Base-by-base conservation (phyloP, 2,888 invertebrate genomes). In the Drosophila neotestacea region DNA sequence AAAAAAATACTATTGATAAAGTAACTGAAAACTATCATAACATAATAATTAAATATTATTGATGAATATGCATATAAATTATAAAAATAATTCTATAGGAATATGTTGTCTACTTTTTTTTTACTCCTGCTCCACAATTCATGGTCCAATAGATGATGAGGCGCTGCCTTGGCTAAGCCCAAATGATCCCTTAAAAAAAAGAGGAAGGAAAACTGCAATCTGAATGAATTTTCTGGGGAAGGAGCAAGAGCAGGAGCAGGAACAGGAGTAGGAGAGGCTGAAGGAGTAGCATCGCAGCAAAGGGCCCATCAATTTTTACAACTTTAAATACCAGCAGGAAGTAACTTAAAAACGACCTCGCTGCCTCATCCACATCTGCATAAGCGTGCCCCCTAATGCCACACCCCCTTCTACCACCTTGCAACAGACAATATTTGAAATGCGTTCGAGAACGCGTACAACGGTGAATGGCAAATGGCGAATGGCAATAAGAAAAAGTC, bases 401-500 rank as follows among this genome's bases (percentile, higher is more conserved):
- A 9, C 7, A 16, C 38, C 32, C 34, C 22, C 27, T 1, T 1
- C n/a, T n/a, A 6, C 2, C 7, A 34, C 27, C 51, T 34, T 64
- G 74, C 70, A 55, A 42, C 66, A 46, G 70, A 63, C 58, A 67
- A 66, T 71, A 79, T 79, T 88, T 77, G 68, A 72, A 83, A 83
- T 80, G 77, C 70, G 82, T 75, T 77, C 67, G 70, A 77, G 78
- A 77, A 76, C 69, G 60, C 73, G 62, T 22, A 41, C 32, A 38
- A 13, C 7, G 67, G 73, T 36, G 42, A 67, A 66, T 38, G 54
- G 58, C 46, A 62, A 75, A 64, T 39, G 41, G 71, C 60, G 76
- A 76, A 75, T 64, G 76, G 87, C 85, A 86, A 88, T 85, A 85
- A 89, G 82, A 89, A 89, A 86, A 80, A 90, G 88, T 89, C 90